phyloP scores from a whole-genome alignment of 1,140 invertebrate genomes.

The Campoletis sonorensis region DNA sequence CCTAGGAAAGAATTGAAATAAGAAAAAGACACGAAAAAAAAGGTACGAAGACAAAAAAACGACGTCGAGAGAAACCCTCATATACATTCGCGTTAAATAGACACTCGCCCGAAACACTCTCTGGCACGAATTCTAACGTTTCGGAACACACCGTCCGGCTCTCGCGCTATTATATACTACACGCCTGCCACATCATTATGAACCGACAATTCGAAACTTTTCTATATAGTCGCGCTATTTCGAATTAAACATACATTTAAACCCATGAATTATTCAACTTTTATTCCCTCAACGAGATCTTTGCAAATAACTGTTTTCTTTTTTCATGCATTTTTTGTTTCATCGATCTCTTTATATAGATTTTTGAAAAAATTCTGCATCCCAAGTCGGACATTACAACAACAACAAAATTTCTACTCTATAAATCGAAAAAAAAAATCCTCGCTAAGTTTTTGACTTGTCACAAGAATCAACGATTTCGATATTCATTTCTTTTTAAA shows the following conservation, averaged over 20 bases:
- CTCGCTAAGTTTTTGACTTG: too few relatives aligned
- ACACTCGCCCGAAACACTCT: neutral
- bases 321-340: too few relatives aligned
- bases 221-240: neutral
- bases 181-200: neutral
- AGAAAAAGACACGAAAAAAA: neutral
- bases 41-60: neutral
- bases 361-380: too few relatives aligned
- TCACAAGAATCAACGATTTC: too few relatives aligned
- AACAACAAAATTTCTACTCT: too few relatives aligned
- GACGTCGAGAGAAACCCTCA: neutral
- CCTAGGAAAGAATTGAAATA: conserved; percentile 3
- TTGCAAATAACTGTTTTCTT: too few relatives aligned
- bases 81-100: neutral
- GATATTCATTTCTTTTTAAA: too few relatives aligned
- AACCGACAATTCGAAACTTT: neutral
- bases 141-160: neutral
- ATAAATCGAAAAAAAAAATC: too few relatives aligned
- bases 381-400: too few relatives aligned
- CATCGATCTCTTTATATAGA: too few relatives aligned
- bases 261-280: neutral
- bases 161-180: neutral
- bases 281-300: neutral
- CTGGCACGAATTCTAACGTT: conserved; percentile 20
- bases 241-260: neutral